Evolutionary conservation across 2,113 vertebrate species (phyloP), one percentile per base, ranked within the genome.

Genomic region (Corythoichthys haematopterus): DNA sequence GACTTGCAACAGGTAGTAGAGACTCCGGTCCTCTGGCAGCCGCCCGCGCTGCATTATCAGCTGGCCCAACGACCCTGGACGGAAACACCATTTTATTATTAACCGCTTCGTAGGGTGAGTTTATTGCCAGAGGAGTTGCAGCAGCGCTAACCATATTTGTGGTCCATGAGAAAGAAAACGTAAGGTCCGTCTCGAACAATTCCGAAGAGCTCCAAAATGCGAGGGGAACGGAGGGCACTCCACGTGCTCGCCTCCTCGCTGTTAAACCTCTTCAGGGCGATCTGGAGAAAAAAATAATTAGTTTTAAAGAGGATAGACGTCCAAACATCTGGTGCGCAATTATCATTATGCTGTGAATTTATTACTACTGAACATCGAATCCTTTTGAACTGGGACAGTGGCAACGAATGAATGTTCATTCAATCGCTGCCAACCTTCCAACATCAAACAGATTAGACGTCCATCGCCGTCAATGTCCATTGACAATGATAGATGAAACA

Each of bases 241-340:
- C 95, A 98, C 13, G 94, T 92, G 59, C 94, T 92, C 78, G 98
- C 89, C 89, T 99, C 97, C 88, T 97, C 94, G 0, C 93, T 93
- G 70, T 85, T 93, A 80, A 99, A 99, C 53, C 85, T 92, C 66
- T 92, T 91, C 0, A 95, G 65, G 9, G 90, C 88, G 8, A 99
- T 93, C 97, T 99, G 15, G 2, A 6, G 6, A 28, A 63, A 2
- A 1, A 66, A 0, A 13, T 2, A 20, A 43, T 28, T 28, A 28
- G 20, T 28, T 28, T 28, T 28, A 28, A 28, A 1, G 20, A 28
- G 20, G 20, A 28, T 28, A 28, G 20, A 28, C 20, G 1, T 28
- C 20, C 20, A 28, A 28, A 28, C 20, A 28, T 28, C 20, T 28
- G 20, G 20, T 28, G 20, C 20, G 20, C 20, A 28, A 28, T 28